These are phyloP conservation scores for Catamblyrhynchus diadema DNA, from an alignment of 2,797 vertebrate species.

Conservation along the genomic window DNA sequence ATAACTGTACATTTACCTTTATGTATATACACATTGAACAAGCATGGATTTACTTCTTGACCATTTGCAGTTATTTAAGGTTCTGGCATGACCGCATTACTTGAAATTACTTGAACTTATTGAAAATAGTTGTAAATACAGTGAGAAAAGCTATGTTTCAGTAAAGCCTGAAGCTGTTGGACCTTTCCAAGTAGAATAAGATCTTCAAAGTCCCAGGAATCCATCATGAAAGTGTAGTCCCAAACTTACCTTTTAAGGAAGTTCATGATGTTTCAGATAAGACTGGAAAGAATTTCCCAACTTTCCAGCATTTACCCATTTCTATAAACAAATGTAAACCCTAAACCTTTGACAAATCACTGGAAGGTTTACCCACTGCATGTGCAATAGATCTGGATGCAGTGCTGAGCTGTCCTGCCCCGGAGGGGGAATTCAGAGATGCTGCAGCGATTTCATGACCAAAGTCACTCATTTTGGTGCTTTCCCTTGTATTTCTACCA, in stretches of 20 bases:
- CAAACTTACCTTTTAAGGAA: constrained; percentile 16
- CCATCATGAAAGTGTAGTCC: background rate
- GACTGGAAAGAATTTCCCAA: background rate
- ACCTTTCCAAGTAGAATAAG: background rate
- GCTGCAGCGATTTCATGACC: background rate
- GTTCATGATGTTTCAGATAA: background rate
- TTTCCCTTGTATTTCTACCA: background rate
- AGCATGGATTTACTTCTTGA: background rate
- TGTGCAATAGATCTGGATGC: background rate
- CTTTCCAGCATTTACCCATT: background rate
- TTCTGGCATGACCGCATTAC: background rate
- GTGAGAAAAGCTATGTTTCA: background rate
- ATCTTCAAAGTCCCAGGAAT: background rate
- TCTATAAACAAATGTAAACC: background rate
- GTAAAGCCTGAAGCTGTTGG: background rate
- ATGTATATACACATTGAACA: background rate
- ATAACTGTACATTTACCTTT: background rate
- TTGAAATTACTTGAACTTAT: background rate
- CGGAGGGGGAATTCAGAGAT: background rate
- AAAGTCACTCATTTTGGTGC: background rate
- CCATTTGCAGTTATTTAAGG: background rate
- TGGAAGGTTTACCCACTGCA: background rate
- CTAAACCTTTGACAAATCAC: background rate
- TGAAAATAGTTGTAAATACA: background rate
- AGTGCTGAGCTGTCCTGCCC: background rate